Evolutionary conservation across 1,140 invertebrate species (phyloP), one percentile per base, ranked within the genome.

Genomic region (Tenebrio molitor): DNA sequence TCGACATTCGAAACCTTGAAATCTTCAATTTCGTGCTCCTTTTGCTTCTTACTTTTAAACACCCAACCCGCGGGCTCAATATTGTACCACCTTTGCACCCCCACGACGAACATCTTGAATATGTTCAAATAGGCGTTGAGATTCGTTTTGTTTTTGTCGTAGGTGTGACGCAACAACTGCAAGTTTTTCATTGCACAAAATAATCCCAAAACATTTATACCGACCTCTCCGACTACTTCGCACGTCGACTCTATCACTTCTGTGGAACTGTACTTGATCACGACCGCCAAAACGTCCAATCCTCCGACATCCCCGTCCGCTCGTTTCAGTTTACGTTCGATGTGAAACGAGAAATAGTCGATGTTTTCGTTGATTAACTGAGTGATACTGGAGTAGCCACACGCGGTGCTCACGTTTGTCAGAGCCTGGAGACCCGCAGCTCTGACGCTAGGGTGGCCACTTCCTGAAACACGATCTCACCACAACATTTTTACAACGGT

Each of bases 281-380:
- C 87, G 14, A 91, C 86, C 1, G 84, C 84, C 10, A 92, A 79
- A 25, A 89, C 88, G 73, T 87, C 84, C 3, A 90, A 79, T 2
- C 88, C 87, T 8, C 83, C 83, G 2, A 83, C 81, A 80, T 88
- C 87, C 10, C 83, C 77, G 19, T 85, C 76, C 58, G 87, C 81
- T 76, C 85, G 85, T 14, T 86, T 86, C n/a, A 92, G 83, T 80
- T 88, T 87, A 0, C 86, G 78, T 8, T 87, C 88, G 33, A 92
- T 84, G 66, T 91, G 87, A 75, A 88, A 88, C 0, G 89, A 88
- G 74, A 91, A 87, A 76, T 91, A 92, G 80, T 91, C 90, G 1
- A 89, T 85, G 76, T 92, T 92, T 1, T 75, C 69, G 17, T 84
- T 83, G 23, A 92, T 83, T 15, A 92, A 83, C 3, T 87, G 82